Conservation (phyloP, 64 coral and sea anemone genomes). For the Actinia tenebrosa region DNA sequence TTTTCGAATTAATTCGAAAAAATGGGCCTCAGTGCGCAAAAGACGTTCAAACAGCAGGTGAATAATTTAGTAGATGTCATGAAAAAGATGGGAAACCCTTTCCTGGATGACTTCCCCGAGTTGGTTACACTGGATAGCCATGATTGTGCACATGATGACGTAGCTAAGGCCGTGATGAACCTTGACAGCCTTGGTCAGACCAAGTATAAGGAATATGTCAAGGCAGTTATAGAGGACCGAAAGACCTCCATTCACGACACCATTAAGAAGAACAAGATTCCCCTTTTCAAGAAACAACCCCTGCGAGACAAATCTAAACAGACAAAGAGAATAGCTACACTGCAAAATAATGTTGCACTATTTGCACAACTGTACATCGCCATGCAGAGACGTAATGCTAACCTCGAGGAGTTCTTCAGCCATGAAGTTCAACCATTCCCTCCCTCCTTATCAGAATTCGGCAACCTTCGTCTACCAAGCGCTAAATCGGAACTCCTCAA, state of each 20-base stretch:
- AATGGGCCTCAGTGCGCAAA: too few species aligned
- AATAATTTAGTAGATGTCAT: not conserved
- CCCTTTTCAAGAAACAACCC: slow-evolving; percentile 27
- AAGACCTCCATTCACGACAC: slow-evolving; percentile 25
- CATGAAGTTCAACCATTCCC: too few species aligned
- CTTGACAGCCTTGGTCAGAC: slow-evolving; percentile 29
- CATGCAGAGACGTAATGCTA: too few species aligned
- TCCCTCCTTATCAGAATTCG: too few species aligned
- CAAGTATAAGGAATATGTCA: slow-evolving; percentile 33
- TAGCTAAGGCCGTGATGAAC: slow-evolving; percentile 19
- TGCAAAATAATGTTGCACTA: slow-evolving; percentile 4
- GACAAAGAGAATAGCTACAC: slow-evolving; percentile 43
- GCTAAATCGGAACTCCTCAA: too few species aligned
- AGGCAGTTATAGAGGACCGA: slow-evolving; percentile 14
- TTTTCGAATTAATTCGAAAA: too few species aligned
- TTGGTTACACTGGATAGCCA: slow-evolving; percentile 47
- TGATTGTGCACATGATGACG: slow-evolving; percentile 37
- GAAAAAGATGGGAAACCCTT: slow-evolving; percentile 45
- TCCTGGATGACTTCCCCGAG: slow-evolving; percentile 48
- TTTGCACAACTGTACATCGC: not conserved
- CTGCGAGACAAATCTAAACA: slow-evolving; percentile 22
- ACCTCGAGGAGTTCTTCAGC: too few species aligned
- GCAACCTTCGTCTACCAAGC: too few species aligned
- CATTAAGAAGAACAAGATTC: slow-evolving; percentile 38
- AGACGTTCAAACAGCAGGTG: too few species aligned